Percentiles rank a stretch among this genome's conserved stretches.
These are phyloP conservation scores for Yponomeuta sedellus DNA, from an alignment of 2,888 invertebrate species.

Conservation along the genomic window DNA sequence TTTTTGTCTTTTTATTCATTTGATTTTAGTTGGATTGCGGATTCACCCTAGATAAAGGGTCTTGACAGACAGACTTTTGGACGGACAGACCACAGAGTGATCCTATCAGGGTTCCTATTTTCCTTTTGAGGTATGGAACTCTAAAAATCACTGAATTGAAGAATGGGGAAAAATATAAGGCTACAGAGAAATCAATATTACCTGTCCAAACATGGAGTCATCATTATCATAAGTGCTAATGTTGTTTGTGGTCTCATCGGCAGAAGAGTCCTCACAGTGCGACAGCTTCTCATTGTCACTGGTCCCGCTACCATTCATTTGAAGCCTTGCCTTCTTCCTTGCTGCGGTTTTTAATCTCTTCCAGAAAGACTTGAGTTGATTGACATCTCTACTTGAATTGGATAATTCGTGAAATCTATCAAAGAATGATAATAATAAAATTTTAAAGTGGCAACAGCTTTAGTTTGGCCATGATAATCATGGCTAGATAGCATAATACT, in stretches of 20 bases:
- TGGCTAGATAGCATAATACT: too few species aligned
- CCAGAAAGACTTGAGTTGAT: constrained; percentile 12
- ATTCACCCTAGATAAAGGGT: too few species aligned
- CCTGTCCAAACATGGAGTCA: constrained; percentile 11
- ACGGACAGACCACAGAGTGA: too few species aligned
- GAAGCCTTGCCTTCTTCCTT: constrained; percentile 3
- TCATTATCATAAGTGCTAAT: constrained; percentile 4
- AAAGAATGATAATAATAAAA: neutral
- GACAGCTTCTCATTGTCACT: constrained; percentile 5
- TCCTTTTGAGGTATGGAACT: too few species aligned
- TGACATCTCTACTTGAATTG: constrained; percentile 1
- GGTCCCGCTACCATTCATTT: neutral
- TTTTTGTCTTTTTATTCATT: too few species aligned
- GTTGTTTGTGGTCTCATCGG: constrained; percentile 1
- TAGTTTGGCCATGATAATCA: too few species aligned
- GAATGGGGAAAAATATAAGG: too few species aligned
- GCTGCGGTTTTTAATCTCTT: constrained; percentile 10
- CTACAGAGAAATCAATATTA: neutral
- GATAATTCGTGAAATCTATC: constrained; percentile 10
- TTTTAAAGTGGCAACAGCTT: neutral
- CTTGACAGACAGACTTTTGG: too few species aligned
- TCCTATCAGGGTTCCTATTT: too few species aligned
- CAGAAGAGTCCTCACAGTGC: neutral
- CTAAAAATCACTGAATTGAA: too few species aligned
- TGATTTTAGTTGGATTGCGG: too few species aligned